Percentiles rank a stretch among this genome's conserved stretches.
Evolutionary conservation across 2,888 invertebrate species (phyloP).

Genomic region (Idaea dimidiata): DNA sequence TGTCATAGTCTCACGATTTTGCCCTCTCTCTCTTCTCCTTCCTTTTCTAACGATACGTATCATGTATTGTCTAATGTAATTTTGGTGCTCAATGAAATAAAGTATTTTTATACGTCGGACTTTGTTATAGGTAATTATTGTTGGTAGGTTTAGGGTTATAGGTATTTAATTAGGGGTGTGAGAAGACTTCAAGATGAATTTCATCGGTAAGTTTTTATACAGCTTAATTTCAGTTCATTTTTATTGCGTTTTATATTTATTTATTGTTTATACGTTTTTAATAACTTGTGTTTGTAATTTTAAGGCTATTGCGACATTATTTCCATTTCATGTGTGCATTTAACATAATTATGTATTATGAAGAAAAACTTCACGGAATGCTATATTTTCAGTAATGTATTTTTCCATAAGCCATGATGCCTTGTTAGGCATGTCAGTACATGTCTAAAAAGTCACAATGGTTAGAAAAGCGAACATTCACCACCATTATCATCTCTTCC

Average conservation of each 20-base stretch:
- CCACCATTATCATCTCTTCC: background rate
- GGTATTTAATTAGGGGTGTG: constrained; percentile 44
- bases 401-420: too few relatives aligned
- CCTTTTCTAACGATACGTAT: constrained; percentile 72
- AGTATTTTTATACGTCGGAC: constrained; percentile 68
- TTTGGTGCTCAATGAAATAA: constrained; percentile 72
- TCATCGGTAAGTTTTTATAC: constrained; percentile 62
- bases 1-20: constrained; percentile 52
- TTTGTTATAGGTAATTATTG: constrained; percentile 59
- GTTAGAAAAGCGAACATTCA: background rate
- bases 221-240: constrained; percentile 2
- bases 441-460: background rate
- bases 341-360: background rate
- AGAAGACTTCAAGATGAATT: constrained; percentile 63
- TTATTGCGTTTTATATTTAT: background rate
- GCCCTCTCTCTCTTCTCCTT: constrained; percentile 46
- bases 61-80: constrained; percentile 69
- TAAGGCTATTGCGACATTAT: background rate
- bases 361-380: background rate
- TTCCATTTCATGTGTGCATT: background rate
- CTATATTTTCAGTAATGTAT: too few relatives aligned
- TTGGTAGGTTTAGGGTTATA: constrained; percentile 49
- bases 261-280: background rate
- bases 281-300: background rate
- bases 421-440: too few relatives aligned